Conservation (phyloP, 2,113 vertebrate species). For the Tachycineta bicolor region DNA sequence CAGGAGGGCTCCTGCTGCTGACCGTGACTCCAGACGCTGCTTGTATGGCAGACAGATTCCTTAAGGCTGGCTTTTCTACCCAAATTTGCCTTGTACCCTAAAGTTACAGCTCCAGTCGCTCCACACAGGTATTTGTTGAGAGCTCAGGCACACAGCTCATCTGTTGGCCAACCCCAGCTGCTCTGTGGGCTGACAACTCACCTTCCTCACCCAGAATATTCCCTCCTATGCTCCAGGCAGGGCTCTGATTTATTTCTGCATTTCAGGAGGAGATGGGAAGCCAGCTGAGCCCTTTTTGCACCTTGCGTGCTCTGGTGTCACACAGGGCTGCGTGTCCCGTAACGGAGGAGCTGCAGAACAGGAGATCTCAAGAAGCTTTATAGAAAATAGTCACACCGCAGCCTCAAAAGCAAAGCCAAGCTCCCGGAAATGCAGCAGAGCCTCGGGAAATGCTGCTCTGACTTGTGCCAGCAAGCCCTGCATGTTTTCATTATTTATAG, state of each 20-base stretch:
- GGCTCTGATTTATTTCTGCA: background rate
- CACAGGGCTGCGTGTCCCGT: background rate
- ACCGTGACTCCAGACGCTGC: background rate
- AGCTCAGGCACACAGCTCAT: background rate
- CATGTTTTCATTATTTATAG: conserved; percentile 36
- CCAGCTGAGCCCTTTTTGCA: background rate
- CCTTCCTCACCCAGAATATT: background rate
- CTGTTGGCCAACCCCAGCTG: background rate
- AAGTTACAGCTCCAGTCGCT: background rate
- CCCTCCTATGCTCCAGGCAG: background rate
- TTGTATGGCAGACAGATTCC: background rate
- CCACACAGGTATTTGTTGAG: background rate
- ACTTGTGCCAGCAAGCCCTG: conserved; percentile 55
- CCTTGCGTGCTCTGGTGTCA: background rate
- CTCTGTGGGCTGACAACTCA: background rate
- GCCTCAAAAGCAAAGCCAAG: background rate
- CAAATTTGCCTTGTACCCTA: background rate
- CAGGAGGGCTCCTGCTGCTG: background rate
- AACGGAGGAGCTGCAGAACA: background rate
- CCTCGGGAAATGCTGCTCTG: background rate
- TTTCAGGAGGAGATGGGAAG: background rate
- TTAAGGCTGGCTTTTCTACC: background rate
- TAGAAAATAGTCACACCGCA: background rate
- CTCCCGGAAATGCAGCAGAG: background rate
- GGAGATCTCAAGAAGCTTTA: background rate